These are phyloP conservation scores for Perca flavescens DNA, from an alignment of 2,113 vertebrate genomes.

Conservation along the genomic window DNA sequence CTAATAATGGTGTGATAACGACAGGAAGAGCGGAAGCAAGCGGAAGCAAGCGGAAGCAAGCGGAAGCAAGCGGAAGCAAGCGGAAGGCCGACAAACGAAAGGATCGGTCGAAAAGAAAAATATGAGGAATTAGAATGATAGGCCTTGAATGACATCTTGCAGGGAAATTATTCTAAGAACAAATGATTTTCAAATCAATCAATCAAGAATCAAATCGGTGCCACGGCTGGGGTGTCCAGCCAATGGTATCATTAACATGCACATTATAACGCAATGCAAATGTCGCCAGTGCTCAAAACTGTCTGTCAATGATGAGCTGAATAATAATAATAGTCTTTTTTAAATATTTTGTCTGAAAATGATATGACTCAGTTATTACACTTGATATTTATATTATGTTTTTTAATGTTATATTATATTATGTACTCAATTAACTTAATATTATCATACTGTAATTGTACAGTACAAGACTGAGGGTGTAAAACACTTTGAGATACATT, in stretches of 20 bases:
- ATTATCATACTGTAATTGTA: neutral
- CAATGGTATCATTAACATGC: neutral
- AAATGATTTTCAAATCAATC: slow-evolving; percentile 4
- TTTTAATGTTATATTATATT: neutral
- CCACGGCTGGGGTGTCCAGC: neutral
- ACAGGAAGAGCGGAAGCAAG: slow-evolving; percentile 36
- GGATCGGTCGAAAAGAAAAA: neutral
- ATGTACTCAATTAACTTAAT: neutral
- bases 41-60: slow-evolving; percentile 33
- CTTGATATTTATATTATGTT: neutral
- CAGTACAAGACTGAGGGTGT: neutral
- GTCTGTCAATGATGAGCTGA: neutral
- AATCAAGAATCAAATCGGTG: neutral
- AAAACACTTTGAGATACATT: neutral
- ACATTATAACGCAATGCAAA: slow-evolving; percentile 1
- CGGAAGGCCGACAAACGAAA: neutral
- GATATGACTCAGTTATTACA: neutral
- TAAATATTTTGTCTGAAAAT: neutral
- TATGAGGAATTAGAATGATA: slow-evolving; percentile 2
- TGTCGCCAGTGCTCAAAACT: slow-evolving; percentile 6
- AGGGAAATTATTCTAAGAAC: slow-evolving; percentile 1
- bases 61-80: slow-evolving; percentile 33
- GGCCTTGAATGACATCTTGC: slow-evolving; percentile 4
- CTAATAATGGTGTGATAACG: slow-evolving; percentile 49
- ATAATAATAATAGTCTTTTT: neutral